These are phyloP conservation scores for Clarias macrocephalus DNA, from an alignment of 2,113 vertebrate genomes.

Conservation along the genomic window DNA sequence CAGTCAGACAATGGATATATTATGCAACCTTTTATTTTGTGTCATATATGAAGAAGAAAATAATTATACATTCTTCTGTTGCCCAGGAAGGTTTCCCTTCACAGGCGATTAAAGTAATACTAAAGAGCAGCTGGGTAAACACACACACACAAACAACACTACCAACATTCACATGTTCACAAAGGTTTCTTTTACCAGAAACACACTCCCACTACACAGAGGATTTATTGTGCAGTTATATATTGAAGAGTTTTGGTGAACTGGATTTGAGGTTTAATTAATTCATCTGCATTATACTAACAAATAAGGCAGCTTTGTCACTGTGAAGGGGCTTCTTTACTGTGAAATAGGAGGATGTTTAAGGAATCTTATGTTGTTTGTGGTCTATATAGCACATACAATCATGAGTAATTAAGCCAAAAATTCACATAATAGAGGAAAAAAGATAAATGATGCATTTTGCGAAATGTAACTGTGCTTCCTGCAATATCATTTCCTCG, in stretches of 20 bases:
- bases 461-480: not conserved
- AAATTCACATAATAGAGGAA: not conserved
- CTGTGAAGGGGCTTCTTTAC: not conserved
- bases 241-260: constrained; percentile 3
- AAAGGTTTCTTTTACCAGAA: constrained; percentile 34
- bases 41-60: not conserved
- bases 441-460: not conserved
- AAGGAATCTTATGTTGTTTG: not conserved
- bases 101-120: constrained; percentile 15
- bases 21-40: not conserved
- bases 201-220: constrained; percentile 1
- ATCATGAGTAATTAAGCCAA: not conserved
- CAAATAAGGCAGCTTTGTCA: not conserved
- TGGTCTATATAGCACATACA: not conserved
- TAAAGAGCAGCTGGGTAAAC: constrained; percentile 35
- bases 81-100: not conserved
- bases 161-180: constrained; percentile 5
- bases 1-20: not conserved
- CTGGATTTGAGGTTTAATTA: not conserved
- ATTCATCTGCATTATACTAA: constrained; percentile 12
- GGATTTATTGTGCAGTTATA: constrained; percentile 19
- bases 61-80: no score
- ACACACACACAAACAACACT: constrained; percentile 21
- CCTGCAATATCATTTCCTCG: not conserved
- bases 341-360: not conserved